Evolutionary conservation across 2,888 invertebrate species (phyloP), one percentile per base, ranked within the genome.

Genomic region (Xestia sexstrigata): DNA sequence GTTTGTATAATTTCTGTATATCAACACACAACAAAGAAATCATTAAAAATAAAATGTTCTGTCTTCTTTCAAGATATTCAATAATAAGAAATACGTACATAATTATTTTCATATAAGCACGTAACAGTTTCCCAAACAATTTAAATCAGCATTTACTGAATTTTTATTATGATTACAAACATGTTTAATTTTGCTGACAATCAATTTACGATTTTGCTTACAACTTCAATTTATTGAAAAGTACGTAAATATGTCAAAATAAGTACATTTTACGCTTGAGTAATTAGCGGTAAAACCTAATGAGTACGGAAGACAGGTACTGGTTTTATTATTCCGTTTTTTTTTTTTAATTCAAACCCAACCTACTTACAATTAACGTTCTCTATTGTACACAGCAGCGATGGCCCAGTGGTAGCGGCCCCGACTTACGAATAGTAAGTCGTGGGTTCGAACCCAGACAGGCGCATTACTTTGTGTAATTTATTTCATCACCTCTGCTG

Each of bases 61-160:
- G 26, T 63, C 52, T 76, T 58, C 1, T 47, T 65, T 15, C 15
- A 55, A 70, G 26, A n/a, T 60, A 62, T 62, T 47, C 15, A 62
- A 11, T 47, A 45, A 35, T 63, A 17, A 17, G 7, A 58, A 49
- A 30, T 67, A 55, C 17, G 15, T 78, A 35, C 15, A 13, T 42
- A n/a, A 79, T 63, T 17, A 39, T 58, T 58, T 35, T 15, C 39
- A 70, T 71, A 20, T 39, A n/a, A 47, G 26, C 67, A 79, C 74
- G 52, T 74, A 70, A 70, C 58, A 69, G 26, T 15, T 5, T 15
- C 63, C 20, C 39, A 60, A 71, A 30, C 39, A 60, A 67, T 84
- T 71, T 84, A 65, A 47, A 71, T 84, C 81, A 76, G 81, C 75
- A 63, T 49, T 70, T 26, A 70, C 49, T 35, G 8, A 39, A 15